Conservation (phyloP, 2,888 invertebrate species). For the Corythucha ciliata region DNA sequence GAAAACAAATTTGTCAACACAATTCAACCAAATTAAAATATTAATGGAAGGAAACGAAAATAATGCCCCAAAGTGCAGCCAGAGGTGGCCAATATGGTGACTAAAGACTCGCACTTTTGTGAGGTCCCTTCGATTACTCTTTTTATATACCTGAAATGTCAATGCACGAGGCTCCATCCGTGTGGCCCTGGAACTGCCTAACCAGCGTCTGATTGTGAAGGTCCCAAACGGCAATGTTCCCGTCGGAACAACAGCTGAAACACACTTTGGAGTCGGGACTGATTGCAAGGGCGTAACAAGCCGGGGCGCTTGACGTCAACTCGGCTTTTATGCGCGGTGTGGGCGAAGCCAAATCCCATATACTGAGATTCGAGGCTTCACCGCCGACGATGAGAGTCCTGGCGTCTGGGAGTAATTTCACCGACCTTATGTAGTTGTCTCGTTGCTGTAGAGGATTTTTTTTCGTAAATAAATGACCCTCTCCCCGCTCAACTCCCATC, state of each 20-base stretch:
- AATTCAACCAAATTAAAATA: no score
- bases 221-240: slow-evolving; percentile 96
- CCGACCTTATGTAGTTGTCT: slow-evolving; percentile 92
- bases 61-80: no score
- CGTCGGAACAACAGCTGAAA: slow-evolving; percentile 98
- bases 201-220: slow-evolving; percentile 83
- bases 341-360: slow-evolving; percentile 89
- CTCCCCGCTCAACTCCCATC: not conserved
- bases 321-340: slow-evolving; percentile 90
- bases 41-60: no score
- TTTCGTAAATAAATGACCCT: slow-evolving; percentile 8
- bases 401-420: slow-evolving; percentile 88
- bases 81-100: no score
- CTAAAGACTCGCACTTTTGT: no score
- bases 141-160: slow-evolving; percentile 67
- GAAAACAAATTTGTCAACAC: no score
- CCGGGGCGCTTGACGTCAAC: slow-evolving; percentile 81
- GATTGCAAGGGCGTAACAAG: slow-evolving; percentile 95
- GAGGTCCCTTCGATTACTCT: no score
- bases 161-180: slow-evolving; percentile 95
- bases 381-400: slow-evolving; percentile 92
- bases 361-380: slow-evolving; percentile 87
- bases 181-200: slow-evolving; percentile 90
- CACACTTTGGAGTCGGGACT: slow-evolving; percentile 94
- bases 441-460: slow-evolving; percentile 65